These are phyloP conservation scores for Dendrolimus pini DNA, from an alignment of 2,888 invertebrate genomes.

Conservation along the genomic window DNA sequence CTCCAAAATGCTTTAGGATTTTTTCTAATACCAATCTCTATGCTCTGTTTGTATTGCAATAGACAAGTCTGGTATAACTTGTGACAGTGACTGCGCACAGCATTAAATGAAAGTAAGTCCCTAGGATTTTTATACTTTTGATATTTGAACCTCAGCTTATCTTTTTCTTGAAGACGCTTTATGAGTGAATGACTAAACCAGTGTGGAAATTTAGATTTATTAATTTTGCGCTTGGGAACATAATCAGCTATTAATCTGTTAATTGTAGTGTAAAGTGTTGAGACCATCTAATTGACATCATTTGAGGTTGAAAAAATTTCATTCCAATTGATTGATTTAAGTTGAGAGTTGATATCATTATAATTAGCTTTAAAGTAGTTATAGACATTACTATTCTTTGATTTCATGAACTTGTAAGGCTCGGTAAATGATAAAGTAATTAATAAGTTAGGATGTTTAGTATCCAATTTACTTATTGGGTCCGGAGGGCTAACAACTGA, in stretches of 20 bases:
- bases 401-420: neutral
- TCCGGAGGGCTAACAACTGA: neutral
- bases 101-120: neutral
- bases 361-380: slow-evolving; percentile 3
- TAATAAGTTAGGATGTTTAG: slow-evolving; percentile 3
- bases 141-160: neutral
- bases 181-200: slow-evolving; percentile 3
- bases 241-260: slow-evolving; percentile 1
- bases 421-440: neutral
- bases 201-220: slow-evolving; percentile 1
- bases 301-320: neutral
- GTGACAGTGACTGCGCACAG: slow-evolving; percentile 1
- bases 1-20: slow-evolving; percentile 8
- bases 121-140: neutral
- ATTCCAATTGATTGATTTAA: slow-evolving; percentile 1
- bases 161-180: slow-evolving; percentile 1
- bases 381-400: neutral
- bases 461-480: slow-evolving; percentile 2
- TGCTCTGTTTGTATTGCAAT: slow-evolving; percentile 3
- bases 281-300: slow-evolving; percentile 2
- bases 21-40: slow-evolving; percentile 5
- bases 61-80: slow-evolving; percentile 1
- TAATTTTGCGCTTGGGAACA: neutral
- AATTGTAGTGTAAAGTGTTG: slow-evolving; percentile 2
- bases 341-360: neutral